These are phyloP conservation scores for Bostrychus sinensis DNA, from an alignment of 2,113 vertebrate genomes.

Conservation along the genomic window DNA sequence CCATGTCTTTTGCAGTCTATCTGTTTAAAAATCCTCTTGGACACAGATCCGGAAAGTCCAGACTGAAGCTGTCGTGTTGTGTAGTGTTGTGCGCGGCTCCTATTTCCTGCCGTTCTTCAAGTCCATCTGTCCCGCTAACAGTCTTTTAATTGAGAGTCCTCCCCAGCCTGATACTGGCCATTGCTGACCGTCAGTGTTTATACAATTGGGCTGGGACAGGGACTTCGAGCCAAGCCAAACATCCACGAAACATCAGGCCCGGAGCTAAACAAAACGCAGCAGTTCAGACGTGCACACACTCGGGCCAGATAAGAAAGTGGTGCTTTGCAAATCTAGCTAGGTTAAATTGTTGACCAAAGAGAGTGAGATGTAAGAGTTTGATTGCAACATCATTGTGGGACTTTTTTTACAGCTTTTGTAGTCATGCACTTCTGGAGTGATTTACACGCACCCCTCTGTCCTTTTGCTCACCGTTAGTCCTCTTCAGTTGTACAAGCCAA, in stretches of 20 bases:
- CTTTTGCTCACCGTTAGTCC: slow-evolving; percentile 57
- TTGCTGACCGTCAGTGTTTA: slow-evolving; percentile 70
- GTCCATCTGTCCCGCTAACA: slow-evolving; percentile 65
- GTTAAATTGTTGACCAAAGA: slow-evolving; percentile 53
- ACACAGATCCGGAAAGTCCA: slow-evolving; percentile 26
- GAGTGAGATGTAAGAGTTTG: slow-evolving; percentile 41
- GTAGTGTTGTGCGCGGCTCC: slow-evolving; percentile 37
- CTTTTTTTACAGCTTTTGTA: slow-evolving; percentile 31
- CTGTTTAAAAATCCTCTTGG: slow-evolving; percentile 35
- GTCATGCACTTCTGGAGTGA: slow-evolving; percentile 33
- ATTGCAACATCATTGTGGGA: slow-evolving; percentile 36
- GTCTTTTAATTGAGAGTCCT: slow-evolving; percentile 71
- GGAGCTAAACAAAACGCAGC: slow-evolving; percentile 69
- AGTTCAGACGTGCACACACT: slow-evolving; percentile 56
- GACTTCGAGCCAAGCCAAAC: slow-evolving; percentile 71
- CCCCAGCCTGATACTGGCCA: slow-evolving; percentile 59
- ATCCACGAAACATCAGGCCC: slow-evolving; percentile 73
- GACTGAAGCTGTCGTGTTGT: slow-evolving; percentile 41
- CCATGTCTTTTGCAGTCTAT: slow-evolving; percentile 8
- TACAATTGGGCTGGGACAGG: slow-evolving; percentile 69
- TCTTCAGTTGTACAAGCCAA: slow-evolving; percentile 76
- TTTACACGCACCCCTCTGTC: slow-evolving; percentile 50
- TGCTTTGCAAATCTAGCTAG: slow-evolving; percentile 37
- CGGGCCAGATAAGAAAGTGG: slow-evolving; percentile 64
- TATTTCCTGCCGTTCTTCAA: slow-evolving; percentile 49